Percentiles rank a stretch among this genome's conserved stretches.
Conservation (phyloP, 2,888 invertebrate species). For the Ophion costatus region DNA sequence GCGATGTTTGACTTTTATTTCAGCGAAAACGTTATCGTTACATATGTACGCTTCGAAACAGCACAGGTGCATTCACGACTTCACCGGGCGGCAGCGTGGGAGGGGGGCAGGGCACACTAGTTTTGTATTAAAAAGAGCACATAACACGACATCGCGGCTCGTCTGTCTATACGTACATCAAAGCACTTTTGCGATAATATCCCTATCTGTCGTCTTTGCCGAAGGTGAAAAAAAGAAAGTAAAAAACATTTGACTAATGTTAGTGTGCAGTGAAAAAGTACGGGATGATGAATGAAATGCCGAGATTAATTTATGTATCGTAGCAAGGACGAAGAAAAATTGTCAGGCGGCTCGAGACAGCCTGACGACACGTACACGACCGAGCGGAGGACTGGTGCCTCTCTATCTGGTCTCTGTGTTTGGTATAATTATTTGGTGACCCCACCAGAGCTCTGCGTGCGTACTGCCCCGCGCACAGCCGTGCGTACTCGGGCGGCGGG, state of each 20-base stretch:
- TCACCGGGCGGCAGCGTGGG: constrained; percentile 2
- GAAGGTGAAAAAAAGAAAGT: constrained; percentile 13
- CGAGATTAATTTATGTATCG: background rate
- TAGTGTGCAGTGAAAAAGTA: background rate
- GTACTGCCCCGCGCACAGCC: constrained; percentile 58
- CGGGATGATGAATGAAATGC: background rate
- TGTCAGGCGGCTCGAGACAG: constrained; percentile 37
- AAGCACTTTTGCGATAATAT: constrained; percentile 7
- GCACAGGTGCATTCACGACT: constrained; percentile 44
- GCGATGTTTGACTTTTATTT: background rate
- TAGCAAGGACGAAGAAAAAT: background rate
- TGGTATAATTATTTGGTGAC: constrained; percentile 70
- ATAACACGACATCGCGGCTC: background rate
- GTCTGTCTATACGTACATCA: background rate
- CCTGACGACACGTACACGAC: constrained; percentile 48
- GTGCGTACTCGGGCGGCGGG: constrained; percentile 42
- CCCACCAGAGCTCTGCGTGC: constrained; percentile 58
- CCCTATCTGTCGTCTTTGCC: constrained; percentile 3
- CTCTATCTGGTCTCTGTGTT: constrained; percentile 47
- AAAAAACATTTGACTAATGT: background rate
- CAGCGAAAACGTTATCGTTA: constrained; percentile 7
- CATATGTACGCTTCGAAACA: background rate
- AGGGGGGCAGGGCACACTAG: background rate
- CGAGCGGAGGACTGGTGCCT: constrained; percentile 63
- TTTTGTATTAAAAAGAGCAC: constrained; percentile 28